A percentile compares a stretch with the other conserved stretches of the same genome.
phyloP scores from a whole-genome alignment of 2,113 vertebrate genomes.

The Tautogolabrus adspersus region DNA sequence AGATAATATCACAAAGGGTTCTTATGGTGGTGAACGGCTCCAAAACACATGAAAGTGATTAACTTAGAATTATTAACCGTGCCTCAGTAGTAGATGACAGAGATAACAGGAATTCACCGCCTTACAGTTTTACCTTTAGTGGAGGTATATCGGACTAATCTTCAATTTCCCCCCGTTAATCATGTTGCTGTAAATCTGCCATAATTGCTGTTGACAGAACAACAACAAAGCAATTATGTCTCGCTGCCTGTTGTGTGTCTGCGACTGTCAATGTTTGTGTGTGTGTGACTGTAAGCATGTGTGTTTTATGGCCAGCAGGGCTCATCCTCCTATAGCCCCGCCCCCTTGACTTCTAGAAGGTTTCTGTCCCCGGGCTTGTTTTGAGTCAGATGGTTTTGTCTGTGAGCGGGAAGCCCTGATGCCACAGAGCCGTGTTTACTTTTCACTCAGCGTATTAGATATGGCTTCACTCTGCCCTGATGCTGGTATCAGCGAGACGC shows the following conservation, averaged over 20 bases:
- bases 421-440: slow-evolving; percentile 71
- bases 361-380: slow-evolving; percentile 60
- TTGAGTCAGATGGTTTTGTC: slow-evolving; percentile 59
- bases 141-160: slow-evolving; percentile 10
- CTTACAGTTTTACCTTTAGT: background rate
- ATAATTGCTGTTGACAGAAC: slow-evolving; percentile 53
- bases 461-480: slow-evolving; percentile 71
- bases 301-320: slow-evolving; percentile 23
- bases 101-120: background rate
- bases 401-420: slow-evolving; percentile 73
- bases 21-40: background rate
- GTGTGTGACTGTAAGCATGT: slow-evolving; percentile 6
- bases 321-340: slow-evolving; percentile 31
- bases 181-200: background rate
- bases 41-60: background rate
- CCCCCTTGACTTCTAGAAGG: slow-evolving; percentile 45
- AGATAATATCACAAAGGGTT: too few relatives aligned
- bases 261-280: slow-evolving; percentile 7
- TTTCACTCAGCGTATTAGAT: slow-evolving; percentile 81
- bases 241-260: slow-evolving; percentile 31
- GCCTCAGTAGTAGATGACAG: background rate
- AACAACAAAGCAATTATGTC: slow-evolving; percentile 50
- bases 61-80: background rate
- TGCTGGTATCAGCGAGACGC: slow-evolving; percentile 78
- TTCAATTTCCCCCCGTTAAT: slow-evolving; percentile 26